Evolutionary conservation across 2,888 invertebrate genomes (phyloP).

Genomic region (Vesta saturnalis): DNA sequence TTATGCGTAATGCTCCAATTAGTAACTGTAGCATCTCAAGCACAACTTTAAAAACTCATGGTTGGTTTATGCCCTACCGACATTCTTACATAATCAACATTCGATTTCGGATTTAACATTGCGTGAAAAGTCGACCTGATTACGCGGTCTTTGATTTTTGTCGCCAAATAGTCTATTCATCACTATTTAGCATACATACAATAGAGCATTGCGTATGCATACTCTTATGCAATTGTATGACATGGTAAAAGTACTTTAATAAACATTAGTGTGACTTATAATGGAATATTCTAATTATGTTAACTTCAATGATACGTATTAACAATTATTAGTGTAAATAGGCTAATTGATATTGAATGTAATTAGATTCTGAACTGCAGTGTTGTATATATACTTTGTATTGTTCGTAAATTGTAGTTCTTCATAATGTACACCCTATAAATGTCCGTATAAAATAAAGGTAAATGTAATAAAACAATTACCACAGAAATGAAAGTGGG

Average conservation of each 20-base stretch:
- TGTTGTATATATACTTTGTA: no score
- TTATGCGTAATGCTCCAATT: conserved; percentile 41
- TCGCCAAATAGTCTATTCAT: conserved; percentile 44
- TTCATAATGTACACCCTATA: not conserved
- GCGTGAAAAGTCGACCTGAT: conserved; percentile 62
- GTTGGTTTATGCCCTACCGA: conserved; percentile 48
- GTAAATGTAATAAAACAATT: conserved; percentile 1
- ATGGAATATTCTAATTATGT: conserved; percentile 52
- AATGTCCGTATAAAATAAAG: not conserved
- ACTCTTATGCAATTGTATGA: conserved; percentile 30
- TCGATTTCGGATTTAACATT: conserved; percentile 61
- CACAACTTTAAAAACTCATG: conserved; percentile 40
- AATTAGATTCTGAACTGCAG: not conserved
- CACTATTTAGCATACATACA: conserved; percentile 35
- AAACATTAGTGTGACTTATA: conserved; percentile 47
- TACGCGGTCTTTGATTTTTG: conserved; percentile 51
- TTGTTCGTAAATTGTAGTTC: no score
- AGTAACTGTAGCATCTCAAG: conserved; percentile 41
- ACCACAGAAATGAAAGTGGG: conserved; percentile 15
- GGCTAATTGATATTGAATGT: conserved; percentile 39
- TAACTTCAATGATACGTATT: conserved; percentile 39
- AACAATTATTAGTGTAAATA: conserved; percentile 36
- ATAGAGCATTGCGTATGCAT: conserved; percentile 30
- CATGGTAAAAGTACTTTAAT: conserved; percentile 45
- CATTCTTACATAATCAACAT: conserved; percentile 52